Conservation (phyloP, 2,888 invertebrate genomes). For the Drosophila prolongata region DNA sequence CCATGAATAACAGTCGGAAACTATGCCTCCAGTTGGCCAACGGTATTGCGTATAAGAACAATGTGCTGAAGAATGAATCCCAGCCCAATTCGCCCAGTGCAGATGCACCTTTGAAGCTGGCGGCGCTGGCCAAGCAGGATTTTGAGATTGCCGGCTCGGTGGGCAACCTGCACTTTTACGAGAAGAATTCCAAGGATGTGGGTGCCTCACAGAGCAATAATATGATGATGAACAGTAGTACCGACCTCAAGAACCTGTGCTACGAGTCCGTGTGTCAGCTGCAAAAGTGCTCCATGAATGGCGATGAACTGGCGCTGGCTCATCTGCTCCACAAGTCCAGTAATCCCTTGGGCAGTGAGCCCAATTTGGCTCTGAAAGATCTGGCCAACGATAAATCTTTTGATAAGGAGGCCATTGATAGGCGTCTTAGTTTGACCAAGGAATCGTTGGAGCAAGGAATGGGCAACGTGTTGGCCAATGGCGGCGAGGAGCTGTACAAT, state of each 20-base stretch:
- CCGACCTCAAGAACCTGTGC: slow-evolving; percentile 86
- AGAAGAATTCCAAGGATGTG: slow-evolving; percentile 86
- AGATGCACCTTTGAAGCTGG: slow-evolving; percentile 82
- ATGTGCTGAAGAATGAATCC: slow-evolving; percentile 88
- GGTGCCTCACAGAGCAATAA: slow-evolving; percentile 82
- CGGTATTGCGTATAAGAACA: slow-evolving; percentile 87
- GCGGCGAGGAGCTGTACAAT: slow-evolving; percentile 88
- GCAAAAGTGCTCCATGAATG: slow-evolving; percentile 85
- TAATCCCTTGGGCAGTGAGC: slow-evolving; percentile 90
- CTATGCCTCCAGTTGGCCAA: slow-evolving; percentile 87
- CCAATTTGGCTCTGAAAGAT: slow-evolving; percentile 86
- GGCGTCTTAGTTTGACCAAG: slow-evolving; percentile 87
- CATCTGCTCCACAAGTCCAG: slow-evolving; percentile 87
- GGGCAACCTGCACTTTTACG: slow-evolving; percentile 89
- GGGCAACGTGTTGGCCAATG: slow-evolving; percentile 50
- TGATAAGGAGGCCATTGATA: slow-evolving; percentile 83
- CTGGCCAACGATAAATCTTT: slow-evolving; percentile 84
- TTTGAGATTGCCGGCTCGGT: slow-evolving; percentile 90
- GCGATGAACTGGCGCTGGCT: slow-evolving; percentile 86
- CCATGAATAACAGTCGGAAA: slow-evolving; percentile 93
- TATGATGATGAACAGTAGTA: slow-evolving; percentile 87
- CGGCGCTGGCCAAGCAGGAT: slow-evolving; percentile 88
- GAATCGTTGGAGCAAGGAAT: slow-evolving; percentile 80
- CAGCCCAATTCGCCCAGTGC: slow-evolving; percentile 89
- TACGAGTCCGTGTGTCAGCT: slow-evolving; percentile 82